Evolutionary conservation across 2,113 vertebrate genomes (phyloP), one percentile per base, ranked within the genome.

Genomic region (rabbit (Oryctolagus cuniculus)): DNA sequence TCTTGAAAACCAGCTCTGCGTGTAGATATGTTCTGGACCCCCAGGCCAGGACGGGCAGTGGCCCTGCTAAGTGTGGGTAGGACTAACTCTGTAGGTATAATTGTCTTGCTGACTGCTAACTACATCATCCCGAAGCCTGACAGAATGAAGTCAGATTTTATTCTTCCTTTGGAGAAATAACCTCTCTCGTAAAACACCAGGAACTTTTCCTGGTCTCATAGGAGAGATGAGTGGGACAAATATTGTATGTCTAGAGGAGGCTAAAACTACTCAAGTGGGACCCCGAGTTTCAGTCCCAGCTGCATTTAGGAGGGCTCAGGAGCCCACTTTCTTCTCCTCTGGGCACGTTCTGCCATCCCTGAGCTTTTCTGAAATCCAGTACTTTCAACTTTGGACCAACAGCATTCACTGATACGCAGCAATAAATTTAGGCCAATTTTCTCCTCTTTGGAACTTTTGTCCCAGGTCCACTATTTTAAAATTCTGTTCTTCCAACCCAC

Each of bases 141-240:
- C 12, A 10, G 49, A 31, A 79, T 91, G 38, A 21, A 91, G 64
- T 36, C 22, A 89, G 58, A 89, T 91, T 79, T 87, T 88, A 31
- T 87, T 84, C 73, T 94, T 73, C 64, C 36, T 78, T 29, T 67
- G 72, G 51, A 84, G 29, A 96, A 93, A 77, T 67, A 81, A 49
- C 61, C 10, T 38, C 36, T 74, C 13, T 66, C 63, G 10, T 78
- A 91, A 86, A 94, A 77, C 66, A 61, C 15, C 49, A 84, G 34
- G 82, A 69, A 73, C 21, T 80, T 86, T 79, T 31, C 17, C 77
- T 73, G 81, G 58, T 64, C 38, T 87, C 87, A 87, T 53, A 66
- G 34, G 22, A 82, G 69, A 63, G n/a, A 61, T 44, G 34, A 27
- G 78, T 38, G 44, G n/a, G 82, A 38, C 36, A 55, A 79, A 88